A percentile compares a stretch with the other conserved stretches of the same genome.
These are phyloP conservation scores for Oreochromis niloticus DNA, from an alignment of 2,113 vertebrate species.

Conservation along the genomic window DNA sequence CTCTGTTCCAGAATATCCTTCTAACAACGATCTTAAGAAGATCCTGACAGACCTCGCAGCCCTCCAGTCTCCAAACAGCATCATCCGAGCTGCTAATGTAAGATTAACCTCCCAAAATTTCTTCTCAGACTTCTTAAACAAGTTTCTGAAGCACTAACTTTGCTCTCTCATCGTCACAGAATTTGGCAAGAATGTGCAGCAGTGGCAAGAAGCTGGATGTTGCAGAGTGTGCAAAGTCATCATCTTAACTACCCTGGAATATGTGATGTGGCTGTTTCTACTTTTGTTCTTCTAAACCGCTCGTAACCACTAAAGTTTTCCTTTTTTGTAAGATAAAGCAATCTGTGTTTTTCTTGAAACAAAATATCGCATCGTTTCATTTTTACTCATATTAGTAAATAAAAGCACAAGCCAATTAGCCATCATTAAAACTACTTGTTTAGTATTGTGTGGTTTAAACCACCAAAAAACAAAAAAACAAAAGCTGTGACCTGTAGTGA, in stretches of 20 bases:
- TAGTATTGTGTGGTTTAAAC: background rate
- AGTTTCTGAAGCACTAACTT: background rate
- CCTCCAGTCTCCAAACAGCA: slow-evolving; percentile 92
- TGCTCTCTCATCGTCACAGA: slow-evolving; percentile 47
- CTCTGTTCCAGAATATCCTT: slow-evolving; percentile 27
- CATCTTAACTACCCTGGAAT: slow-evolving; percentile 26
- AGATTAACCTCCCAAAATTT: slow-evolving; percentile 30
- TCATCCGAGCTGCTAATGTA: slow-evolving; percentile 88
- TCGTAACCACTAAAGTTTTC: background rate
- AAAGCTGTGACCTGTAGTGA: background rate
- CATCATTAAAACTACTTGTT: background rate
- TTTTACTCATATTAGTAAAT: background rate
- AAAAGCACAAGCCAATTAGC: background rate
- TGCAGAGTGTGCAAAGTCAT: slow-evolving; percentile 72
- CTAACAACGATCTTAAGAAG: slow-evolving; percentile 80
- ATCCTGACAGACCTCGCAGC: slow-evolving; percentile 88
- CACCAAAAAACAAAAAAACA: background rate
- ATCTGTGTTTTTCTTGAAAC: background rate
- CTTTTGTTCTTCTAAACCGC: background rate
- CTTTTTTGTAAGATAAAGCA: background rate
- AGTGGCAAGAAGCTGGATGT: slow-evolving; percentile 72
- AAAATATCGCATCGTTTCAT: background rate
- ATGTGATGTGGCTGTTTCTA: background rate
- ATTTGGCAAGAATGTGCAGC: slow-evolving; percentile 75
- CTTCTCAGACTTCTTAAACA: background rate